These are phyloP conservation scores for Kryptolebias ocellatus DNA, from an alignment of 2,797 vertebrate species.

Conservation along the genomic window DNA sequence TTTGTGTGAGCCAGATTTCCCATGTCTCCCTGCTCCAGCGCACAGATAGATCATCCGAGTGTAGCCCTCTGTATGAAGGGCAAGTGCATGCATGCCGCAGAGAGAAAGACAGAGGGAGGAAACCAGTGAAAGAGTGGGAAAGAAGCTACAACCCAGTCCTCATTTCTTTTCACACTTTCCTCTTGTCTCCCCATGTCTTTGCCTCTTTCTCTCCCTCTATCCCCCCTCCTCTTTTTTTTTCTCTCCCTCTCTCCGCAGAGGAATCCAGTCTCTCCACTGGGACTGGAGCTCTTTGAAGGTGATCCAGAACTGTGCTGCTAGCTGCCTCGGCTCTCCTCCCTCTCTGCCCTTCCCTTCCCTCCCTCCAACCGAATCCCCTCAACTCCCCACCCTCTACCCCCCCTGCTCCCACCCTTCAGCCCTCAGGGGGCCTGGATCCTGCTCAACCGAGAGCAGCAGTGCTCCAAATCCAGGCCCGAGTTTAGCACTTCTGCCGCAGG, in stretches of 20 bases:
- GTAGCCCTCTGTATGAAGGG: constrained; percentile 75
- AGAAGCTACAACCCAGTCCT: constrained; percentile 61
- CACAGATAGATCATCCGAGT: constrained; percentile 78
- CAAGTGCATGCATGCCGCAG: constrained; percentile 78
- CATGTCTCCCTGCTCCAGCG: constrained; percentile 73
- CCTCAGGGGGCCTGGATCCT: constrained; percentile 74
- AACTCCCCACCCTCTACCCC: constrained; percentile 37
- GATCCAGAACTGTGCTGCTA: constrained; percentile 79
- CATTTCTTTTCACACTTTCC: constrained; percentile 65
- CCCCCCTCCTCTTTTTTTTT: constrained; percentile 58
- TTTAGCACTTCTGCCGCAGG: constrained; percentile 65
- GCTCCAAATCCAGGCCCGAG: constrained; percentile 75
- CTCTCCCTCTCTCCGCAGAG: constrained; percentile 69
- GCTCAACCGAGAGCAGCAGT: constrained; percentile 66
- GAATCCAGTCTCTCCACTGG: constrained; percentile 76
- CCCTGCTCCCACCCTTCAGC: constrained; percentile 49
- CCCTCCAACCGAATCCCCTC: constrained; percentile 3
- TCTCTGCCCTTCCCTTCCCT: constrained; percentile 34
- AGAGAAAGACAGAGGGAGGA: constrained; percentile 41
- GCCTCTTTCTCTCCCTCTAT: constrained; percentile 36
- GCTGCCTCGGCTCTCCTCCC: constrained; percentile 61
- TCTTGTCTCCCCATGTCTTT: constrained; percentile 55
- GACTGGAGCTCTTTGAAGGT: constrained; percentile 82
- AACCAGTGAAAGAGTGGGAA: constrained; percentile 44
- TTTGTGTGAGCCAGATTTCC: constrained; percentile 78